Percentiles rank a stretch among this genome's conserved stretches.
Conservation (phyloP, 2,888 invertebrate species). For the Apodemia mormo region DNA sequence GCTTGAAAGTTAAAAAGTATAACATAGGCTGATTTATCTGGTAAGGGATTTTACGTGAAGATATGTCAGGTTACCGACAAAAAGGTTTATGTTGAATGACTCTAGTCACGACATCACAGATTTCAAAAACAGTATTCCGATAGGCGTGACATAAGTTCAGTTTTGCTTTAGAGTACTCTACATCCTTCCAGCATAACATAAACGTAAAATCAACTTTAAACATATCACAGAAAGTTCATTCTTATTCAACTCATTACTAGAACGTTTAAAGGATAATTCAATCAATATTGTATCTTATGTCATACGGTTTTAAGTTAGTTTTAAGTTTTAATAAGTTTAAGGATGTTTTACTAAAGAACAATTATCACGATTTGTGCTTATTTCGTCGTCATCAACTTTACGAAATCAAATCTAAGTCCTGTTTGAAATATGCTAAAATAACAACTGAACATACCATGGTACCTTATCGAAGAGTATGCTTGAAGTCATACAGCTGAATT, state of each 20-base stretch:
- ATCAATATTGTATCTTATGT: neutral
- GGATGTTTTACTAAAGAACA: slow-evolving; percentile 1
- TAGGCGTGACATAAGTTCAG: neutral
- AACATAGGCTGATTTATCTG: no score
- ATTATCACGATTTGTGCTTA: slow-evolving; percentile 8
- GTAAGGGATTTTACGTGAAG: no score
- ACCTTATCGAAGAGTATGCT: neutral
- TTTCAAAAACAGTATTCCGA: neutral
- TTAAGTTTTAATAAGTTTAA: neutral
- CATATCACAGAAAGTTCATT: neutral
- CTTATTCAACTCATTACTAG: neutral
- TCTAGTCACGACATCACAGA: neutral
- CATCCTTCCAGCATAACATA: neutral
- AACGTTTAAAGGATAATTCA: neutral
- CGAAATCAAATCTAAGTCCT: slow-evolving; percentile 7
- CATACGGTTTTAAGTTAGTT: neutral
- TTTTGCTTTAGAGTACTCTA: neutral
- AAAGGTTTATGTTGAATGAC: no score
- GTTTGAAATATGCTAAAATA: neutral
- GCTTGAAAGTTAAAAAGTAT: no score
- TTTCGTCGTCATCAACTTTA: neutral
- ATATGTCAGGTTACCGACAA: no score
- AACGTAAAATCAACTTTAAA: neutral
- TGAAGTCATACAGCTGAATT: no score
- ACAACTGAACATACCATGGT: neutral